Evolutionary conservation across 2,888 invertebrate species (phyloP).

Genomic region (Melinopterus prodromus): DNA sequence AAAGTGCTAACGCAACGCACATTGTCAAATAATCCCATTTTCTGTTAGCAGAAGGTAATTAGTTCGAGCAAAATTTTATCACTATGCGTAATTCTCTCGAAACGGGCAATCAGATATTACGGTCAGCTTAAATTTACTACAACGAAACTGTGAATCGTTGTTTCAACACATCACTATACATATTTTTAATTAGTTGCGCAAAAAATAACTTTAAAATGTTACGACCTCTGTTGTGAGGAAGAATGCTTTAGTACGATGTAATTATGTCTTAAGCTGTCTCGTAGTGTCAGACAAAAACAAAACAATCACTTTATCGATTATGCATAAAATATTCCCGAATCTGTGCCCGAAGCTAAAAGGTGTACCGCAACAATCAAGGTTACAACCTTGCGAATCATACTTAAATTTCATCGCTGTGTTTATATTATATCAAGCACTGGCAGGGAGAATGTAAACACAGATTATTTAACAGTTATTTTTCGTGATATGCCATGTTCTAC

Average conservation of each 20-base stretch:
- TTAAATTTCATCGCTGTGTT: conserved; percentile 4
- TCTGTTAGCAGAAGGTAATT: background rate
- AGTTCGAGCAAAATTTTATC: background rate
- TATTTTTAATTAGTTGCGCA: background rate
- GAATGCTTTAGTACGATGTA: background rate
- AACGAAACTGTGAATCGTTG: background rate
- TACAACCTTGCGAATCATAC: background rate
- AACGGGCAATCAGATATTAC: background rate
- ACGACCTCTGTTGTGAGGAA: background rate
- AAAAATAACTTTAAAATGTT: background rate
- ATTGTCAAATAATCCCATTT: background rate
- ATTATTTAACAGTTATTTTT: background rate
- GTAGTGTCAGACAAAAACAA: background rate
- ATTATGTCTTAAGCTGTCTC: background rate
- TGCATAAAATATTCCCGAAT: background rate
- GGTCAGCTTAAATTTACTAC: background rate
- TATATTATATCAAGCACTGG: background rate
- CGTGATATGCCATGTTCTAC: background rate
- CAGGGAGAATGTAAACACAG: background rate
- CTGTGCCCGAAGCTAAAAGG: background rate
- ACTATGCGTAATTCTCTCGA: background rate
- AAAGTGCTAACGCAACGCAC: background rate
- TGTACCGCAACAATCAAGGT: background rate
- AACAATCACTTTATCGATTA: background rate
- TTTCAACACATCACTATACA: background rate